Evolutionary conservation across 2,888 invertebrate genomes (phyloP), one percentile per base, ranked within the genome.

Genomic region (Luperina testacea): DNA sequence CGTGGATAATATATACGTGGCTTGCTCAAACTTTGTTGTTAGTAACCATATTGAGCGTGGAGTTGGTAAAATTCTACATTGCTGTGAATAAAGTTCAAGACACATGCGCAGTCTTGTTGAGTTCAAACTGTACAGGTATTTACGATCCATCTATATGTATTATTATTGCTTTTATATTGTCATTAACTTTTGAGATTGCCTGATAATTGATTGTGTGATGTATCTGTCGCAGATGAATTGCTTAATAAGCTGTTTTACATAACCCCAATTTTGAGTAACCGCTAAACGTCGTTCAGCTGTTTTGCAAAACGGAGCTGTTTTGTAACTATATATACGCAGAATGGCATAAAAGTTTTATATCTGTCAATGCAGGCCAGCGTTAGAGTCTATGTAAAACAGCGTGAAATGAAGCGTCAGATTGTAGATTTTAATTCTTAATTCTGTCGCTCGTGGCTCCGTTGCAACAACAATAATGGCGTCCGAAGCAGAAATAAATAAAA

Each of bases 81-180:
- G 15, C 78, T 15, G 0, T 61, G 42, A 24, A 59, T 11, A 51
- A 63, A 64, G 32, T 78, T 61, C 61, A 68, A 24, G 78, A 77
- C 3, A 42, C 61, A 20, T 77, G 77, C 51, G 51, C 59, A 51
- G 27, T 77, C 6, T 32, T 61, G 42, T 17, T 61, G 42, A 78
- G 61, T n/a, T 68, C 77, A 27, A 42, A 45, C 27, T 77, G 77
- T 77, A 32, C 78, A 67, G 78, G 78, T 78, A 68, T 42, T 42
- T 17, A 17, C 1, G 24, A 57, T 32, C 11, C 45, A 42, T 27
- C 8, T 11, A 1, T n/a, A 17, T 13, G 4, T n/a, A 8, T 4
- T 15, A 38, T n/a, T 38, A 38, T 38, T n/a, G 20, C 8, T 57
- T 42, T 57, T n/a, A 51, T 2, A 24, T 42, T 42, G 1, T 42